Percentiles rank a stretch among this genome's conserved stretches.
Evolutionary conservation across 2,797 vertebrate genomes (phyloP).

Genomic region (Paguma larvata): DNA sequence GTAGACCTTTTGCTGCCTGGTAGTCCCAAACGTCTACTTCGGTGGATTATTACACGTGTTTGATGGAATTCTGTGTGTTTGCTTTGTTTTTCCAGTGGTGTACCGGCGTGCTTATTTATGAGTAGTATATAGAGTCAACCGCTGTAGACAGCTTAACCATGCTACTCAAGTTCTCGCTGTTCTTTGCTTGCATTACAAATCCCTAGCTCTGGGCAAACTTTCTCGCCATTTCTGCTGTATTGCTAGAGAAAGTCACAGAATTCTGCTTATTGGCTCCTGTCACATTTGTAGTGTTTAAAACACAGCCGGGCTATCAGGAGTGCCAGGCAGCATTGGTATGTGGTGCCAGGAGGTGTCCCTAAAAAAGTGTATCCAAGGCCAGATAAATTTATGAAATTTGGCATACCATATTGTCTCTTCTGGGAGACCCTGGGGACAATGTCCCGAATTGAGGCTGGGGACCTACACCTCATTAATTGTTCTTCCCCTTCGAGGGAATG

Average conservation of each 20-base stretch:
- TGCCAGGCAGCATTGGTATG: not conserved
- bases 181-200: not conserved
- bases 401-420: not conserved
- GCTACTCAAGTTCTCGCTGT: not conserved
- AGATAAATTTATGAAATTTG: not conserved
- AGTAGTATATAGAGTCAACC: not conserved
- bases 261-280: not conserved
- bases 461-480: not conserved
- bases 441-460: conserved; percentile 20
- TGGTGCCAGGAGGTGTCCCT: not conserved
- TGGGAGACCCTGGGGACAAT: not conserved
- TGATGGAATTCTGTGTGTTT: not conserved
- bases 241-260: not conserved
- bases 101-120: not conserved
- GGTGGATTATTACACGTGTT: not conserved
- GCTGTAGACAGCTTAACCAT: not conserved
- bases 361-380: not conserved
- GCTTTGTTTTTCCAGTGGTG: conserved; percentile 50
- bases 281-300: not conserved
- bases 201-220: not conserved
- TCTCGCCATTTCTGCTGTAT: not conserved
- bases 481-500: not conserved
- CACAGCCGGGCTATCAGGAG: not conserved
- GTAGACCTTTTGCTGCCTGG: not conserved
- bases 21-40: not conserved